Evolutionary conservation across 23 tunicate genomes (phyloP).

Genomic region (Ascidia mentula): DNA sequence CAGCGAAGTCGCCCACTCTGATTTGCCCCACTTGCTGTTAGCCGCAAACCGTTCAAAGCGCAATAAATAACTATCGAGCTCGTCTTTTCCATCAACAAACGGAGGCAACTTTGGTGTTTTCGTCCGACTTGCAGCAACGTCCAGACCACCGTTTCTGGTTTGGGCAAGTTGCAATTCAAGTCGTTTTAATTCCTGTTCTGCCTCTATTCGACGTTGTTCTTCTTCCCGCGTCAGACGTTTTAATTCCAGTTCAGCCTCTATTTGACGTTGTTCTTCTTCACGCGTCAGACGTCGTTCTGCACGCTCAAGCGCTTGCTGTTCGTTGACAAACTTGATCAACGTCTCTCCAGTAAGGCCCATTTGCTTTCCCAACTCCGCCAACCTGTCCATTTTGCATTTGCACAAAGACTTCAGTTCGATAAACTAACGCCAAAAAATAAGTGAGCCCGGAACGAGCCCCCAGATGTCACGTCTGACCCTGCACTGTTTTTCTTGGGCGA

Average conservation of each 20-base stretch:
- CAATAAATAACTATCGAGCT: constrained; percentile 35
- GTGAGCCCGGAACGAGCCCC: no score
- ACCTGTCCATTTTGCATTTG: neutral
- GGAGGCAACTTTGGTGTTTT: constrained; percentile 28
- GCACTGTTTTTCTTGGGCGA: no score
- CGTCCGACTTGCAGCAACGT: neutral
- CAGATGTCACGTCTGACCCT: no score
- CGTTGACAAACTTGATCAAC: constrained; percentile 7
- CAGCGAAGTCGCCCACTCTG: constrained; percentile 21
- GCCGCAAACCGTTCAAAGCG: constrained; percentile 32
- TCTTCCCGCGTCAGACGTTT: neutral
- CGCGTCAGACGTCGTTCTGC: no score
- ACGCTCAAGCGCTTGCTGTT: constrained; percentile 11
- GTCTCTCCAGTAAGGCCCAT: neutral
- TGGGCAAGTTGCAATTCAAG: constrained; percentile 14
- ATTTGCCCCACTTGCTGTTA: neutral
- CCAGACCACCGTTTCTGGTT: neutral
- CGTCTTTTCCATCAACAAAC: constrained; percentile 40
- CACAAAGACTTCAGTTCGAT: no score
- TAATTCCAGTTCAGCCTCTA: no score
- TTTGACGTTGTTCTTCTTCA: no score
- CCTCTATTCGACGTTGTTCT: neutral
- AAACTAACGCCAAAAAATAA: no score
- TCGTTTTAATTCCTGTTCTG: constrained; percentile 10
- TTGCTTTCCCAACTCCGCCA: constrained; percentile 1